These are phyloP conservation scores for Leptinotarsa peninsularis DNA, from an alignment of 2,888 invertebrate species.

Conservation along the genomic window DNA sequence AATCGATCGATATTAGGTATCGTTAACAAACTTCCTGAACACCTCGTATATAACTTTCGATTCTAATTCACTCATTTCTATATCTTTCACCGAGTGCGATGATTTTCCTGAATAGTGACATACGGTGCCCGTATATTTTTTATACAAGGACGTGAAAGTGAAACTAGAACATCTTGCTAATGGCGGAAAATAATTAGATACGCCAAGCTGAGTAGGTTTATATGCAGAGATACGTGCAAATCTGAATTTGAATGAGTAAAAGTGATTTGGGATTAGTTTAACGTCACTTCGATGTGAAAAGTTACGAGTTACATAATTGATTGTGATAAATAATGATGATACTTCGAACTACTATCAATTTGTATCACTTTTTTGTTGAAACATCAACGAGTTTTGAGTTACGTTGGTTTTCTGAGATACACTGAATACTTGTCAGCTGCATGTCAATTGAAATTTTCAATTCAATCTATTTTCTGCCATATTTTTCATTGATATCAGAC, in stretches of 20 bases:
- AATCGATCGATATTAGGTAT: too few species aligned
- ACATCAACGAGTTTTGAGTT: too few species aligned
- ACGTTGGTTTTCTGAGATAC: too few species aligned
- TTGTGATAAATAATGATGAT: too few species aligned
- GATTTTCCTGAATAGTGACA: slow-evolving; percentile 39
- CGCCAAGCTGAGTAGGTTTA: slow-evolving; percentile 28
- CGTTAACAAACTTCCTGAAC: neutral
- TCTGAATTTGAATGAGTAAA: neutral
- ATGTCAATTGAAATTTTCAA: too few species aligned
- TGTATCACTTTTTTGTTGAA: too few species aligned
- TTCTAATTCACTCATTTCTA: neutral
- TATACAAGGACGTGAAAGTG: slow-evolving; percentile 46
- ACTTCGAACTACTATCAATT: too few species aligned
- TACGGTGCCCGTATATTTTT: slow-evolving; percentile 44
- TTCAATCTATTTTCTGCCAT: too few species aligned
- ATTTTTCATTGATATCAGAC: too few species aligned
- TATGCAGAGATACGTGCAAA: slow-evolving; percentile 14
- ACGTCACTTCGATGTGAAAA: neutral
- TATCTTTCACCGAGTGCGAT: slow-evolving; percentile 10
- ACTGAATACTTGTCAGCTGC: too few species aligned
- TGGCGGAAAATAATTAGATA: slow-evolving; percentile 35
- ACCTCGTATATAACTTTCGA: neutral
- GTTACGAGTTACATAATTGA: neutral
- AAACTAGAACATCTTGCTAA: slow-evolving; percentile 46
- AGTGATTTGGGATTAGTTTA: neutral